Evolutionary conservation across 2,888 invertebrate genomes (phyloP).

Genomic region (Alloplasta piceator): DNA sequence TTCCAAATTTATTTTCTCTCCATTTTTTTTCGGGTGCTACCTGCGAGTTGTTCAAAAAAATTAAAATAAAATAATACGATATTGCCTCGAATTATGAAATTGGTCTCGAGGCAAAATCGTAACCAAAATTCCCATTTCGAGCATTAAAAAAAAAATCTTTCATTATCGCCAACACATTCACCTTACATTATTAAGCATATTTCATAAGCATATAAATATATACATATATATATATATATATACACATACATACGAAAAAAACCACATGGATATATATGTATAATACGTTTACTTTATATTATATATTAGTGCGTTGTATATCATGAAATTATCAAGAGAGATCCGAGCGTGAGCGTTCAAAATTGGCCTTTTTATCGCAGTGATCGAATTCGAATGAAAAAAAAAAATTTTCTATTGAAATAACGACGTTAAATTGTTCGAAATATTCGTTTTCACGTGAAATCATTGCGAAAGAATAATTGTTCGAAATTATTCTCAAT

Average conservation of each 20-base stretch:
- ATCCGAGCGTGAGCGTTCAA: constrained; percentile 38
- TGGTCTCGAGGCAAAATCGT: background rate
- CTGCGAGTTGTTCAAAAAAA: constrained; percentile 77
- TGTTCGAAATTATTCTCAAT: no score
- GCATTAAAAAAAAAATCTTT: constrained; percentile 28
- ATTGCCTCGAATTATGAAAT: constrained; percentile 1
- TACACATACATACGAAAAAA: constrained; percentile 38
- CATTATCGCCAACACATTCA: constrained; percentile 62
- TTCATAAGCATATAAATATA: constrained; percentile 58
- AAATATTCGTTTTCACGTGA: no score
- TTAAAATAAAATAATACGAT: constrained; percentile 45
- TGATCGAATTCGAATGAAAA: background rate
- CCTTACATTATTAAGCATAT: constrained; percentile 50
- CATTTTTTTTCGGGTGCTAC: constrained; percentile 68
- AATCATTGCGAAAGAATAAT: no score
- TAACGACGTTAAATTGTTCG: no score
- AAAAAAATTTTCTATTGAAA: no score
- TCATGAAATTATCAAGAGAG: constrained; percentile 44
- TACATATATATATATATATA: constrained; percentile 52
- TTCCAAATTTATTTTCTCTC: constrained; percentile 33
- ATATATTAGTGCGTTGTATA: constrained; percentile 59
- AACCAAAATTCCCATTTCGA: constrained; percentile 24
- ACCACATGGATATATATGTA: constrained; percentile 66
- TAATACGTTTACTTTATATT: constrained; percentile 59
- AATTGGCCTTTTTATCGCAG: constrained; percentile 21